These are phyloP conservation scores for Trachelus tabidus DNA, from an alignment of 2,888 invertebrate species.

Conservation along the genomic window DNA sequence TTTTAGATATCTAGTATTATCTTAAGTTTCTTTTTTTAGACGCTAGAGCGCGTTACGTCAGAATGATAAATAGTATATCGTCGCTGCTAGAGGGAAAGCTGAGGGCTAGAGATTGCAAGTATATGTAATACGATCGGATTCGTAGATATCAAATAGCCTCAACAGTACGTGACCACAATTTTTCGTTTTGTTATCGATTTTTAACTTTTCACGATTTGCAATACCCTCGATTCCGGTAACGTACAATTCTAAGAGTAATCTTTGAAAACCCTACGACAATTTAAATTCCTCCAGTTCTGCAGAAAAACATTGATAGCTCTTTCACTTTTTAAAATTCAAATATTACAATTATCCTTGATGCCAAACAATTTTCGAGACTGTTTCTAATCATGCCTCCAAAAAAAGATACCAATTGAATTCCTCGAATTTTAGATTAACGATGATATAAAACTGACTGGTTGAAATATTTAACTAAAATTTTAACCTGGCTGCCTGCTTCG, in stretches of 20 bases:
- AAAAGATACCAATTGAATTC: background rate
- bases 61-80: background rate
- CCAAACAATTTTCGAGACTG: background rate
- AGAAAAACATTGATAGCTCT: background rate
- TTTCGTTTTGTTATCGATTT: background rate
- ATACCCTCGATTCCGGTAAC: background rate
- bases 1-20: background rate
- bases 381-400: background rate
- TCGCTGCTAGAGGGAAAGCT: background rate
- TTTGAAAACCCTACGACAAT: background rate
- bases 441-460: background rate
- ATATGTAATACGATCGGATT: background rate
- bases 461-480: background rate
- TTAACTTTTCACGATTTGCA: background rate
- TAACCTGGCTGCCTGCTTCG: background rate
- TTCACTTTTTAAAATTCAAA: background rate
- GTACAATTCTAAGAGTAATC: background rate
- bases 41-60: background rate
- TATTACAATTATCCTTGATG: background rate
- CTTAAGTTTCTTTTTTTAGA: background rate
- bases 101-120: background rate
- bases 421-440: background rate
- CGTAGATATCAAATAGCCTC: background rate
- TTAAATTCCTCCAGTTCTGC: background rate
- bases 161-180: background rate